Evolutionary conservation across 2,113 vertebrate genomes (phyloP), one percentile per base, ranked within the genome.

Genomic region (Acanthisitta chloris): DNA sequence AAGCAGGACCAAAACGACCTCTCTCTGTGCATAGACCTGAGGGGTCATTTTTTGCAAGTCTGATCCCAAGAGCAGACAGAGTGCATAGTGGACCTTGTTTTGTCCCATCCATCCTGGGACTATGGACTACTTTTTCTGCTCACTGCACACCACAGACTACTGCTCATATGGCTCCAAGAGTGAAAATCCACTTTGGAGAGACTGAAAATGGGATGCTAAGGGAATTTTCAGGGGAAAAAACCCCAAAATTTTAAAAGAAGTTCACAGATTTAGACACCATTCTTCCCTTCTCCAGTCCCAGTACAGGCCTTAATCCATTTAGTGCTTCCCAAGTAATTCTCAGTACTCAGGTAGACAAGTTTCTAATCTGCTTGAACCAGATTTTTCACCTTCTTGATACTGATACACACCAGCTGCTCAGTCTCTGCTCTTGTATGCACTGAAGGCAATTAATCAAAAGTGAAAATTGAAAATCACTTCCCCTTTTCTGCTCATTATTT

Each of bases 381-480:
- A 86, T 86, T 92, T 94, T 93, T 88, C 58, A 83, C 64, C 76
- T 93, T 93, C 86, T 81, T 92, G 69, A 51, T 86, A 48, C 36
- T 38, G 78, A 76, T 49, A 65, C 26, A 57, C 28, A 65, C 79
- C 72, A 90, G 90, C 67, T 96, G 64, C 76, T 94, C 61, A 45
- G 4, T 51, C 19, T 84, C 64, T 90, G 51, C 76, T 88, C 55
- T 88, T 0, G 0, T 84, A 52, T 86, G 36, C 48, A 42, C n/a
- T 67, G 69, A 93, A 92, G 55, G 67, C 65, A 92, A 97, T 96
- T 96, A 95, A 92, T 96, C 90, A 93, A 88, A 96, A 92, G 90
- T 78, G 55, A 96, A 95, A 73, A 90, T 86, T 90, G 67, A 84
- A 92, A 94, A 88, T 67, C 46, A 31, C 45, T 90, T 61, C 20